A percentile compares a stretch with the other conserved stretches of the same genome.
Conservation (phyloP, 2,113 vertebrate species). For the Pelobates fuscus region DNA sequence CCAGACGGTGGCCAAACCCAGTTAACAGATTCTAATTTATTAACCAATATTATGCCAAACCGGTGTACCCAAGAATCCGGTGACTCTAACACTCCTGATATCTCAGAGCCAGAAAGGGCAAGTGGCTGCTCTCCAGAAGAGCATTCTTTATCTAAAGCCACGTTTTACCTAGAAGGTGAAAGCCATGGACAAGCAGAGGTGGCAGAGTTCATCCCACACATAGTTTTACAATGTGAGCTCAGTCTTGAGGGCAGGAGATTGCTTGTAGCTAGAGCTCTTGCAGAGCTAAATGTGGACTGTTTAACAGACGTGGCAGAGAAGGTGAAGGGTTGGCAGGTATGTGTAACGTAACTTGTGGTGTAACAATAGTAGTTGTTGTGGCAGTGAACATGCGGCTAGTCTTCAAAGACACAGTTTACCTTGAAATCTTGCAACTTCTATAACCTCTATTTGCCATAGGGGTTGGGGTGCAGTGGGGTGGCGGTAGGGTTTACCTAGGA, state of each 20-base stretch:
- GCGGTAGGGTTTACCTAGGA: too few relatives aligned
- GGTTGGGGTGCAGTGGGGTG: too few relatives aligned
- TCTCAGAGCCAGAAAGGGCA: slow-evolving; percentile 46
- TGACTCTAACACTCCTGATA: background rate
- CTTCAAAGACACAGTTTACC: too few relatives aligned
- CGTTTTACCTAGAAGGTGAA: slow-evolving; percentile 52
- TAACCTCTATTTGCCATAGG: too few relatives aligned
- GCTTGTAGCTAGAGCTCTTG: slow-evolving; percentile 84
- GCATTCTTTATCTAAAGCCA: slow-evolving; percentile 55
- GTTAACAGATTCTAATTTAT: slow-evolving; percentile 34
- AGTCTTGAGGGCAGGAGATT: slow-evolving; percentile 75
- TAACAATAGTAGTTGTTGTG: too few relatives aligned
- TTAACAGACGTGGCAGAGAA: slow-evolving; percentile 70
- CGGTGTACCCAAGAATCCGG: slow-evolving; percentile 22
- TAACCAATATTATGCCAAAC: background rate
- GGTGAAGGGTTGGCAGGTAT: slow-evolving; percentile 90
- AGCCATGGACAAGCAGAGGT: slow-evolving; percentile 53
- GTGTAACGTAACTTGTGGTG: slow-evolving; percentile 3
- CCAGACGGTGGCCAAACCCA: slow-evolving; percentile 52
- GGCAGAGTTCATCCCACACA: slow-evolving; percentile 62
- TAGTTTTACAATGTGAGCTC: slow-evolving; percentile 72
- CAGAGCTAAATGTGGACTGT: slow-evolving; percentile 69
- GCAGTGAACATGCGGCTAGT: too few relatives aligned
- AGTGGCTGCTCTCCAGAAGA: slow-evolving; percentile 46
- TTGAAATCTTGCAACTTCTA: too few relatives aligned